A percentile compares a stretch with the other conserved stretches of the same genome.
These are phyloP conservation scores for Drosophila teissieri DNA, from an alignment of 1,140 invertebrate species.

Conservation along the genomic window DNA sequence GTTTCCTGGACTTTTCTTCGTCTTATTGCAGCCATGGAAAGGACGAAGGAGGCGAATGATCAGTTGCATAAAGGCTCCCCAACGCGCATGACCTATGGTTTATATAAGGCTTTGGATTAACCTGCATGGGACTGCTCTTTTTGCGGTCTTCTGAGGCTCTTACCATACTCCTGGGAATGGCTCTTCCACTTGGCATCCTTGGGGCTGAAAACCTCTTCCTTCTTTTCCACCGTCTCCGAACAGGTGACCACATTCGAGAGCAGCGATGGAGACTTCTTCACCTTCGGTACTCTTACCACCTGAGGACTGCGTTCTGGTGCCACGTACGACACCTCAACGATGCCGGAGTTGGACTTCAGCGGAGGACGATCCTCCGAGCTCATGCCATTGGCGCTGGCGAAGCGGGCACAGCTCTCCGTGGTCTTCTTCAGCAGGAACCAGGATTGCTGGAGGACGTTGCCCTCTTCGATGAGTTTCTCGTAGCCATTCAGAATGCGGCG, in stretches of 20 bases:
- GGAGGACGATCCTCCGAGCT: constrained; percentile 1
- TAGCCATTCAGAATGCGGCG: constrained; percentile 55
- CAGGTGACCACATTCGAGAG: not conserved
- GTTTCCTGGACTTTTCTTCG: not conserved
- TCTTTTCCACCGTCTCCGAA: not conserved
- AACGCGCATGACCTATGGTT: constrained; percentile 27
- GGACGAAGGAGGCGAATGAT: constrained; percentile 35
- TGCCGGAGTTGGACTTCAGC: not conserved
- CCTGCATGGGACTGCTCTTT: constrained; percentile 21
- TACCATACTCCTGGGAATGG: constrained; percentile 11
- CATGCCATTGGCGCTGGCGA: constrained; percentile 11
- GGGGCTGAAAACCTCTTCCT: not conserved
- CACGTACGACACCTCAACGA: not conserved
- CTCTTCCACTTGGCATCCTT: not conserved
- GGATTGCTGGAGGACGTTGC: constrained; percentile 49
- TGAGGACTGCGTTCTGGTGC: not conserved
- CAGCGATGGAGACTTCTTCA: not conserved
- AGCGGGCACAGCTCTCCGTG: constrained; percentile 53
- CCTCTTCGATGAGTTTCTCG: constrained; percentile 60
- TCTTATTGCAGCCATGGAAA: constrained; percentile 5
- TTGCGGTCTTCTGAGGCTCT: not conserved
- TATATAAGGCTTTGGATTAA: constrained; percentile 16
- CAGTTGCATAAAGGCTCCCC: constrained; percentile 53
- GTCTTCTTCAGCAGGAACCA: constrained; percentile 60
- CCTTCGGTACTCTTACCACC: not conserved